Evolutionary conservation across 2,797 vertebrate species (phyloP).

Genomic region (Poecilia velifera): DNA sequence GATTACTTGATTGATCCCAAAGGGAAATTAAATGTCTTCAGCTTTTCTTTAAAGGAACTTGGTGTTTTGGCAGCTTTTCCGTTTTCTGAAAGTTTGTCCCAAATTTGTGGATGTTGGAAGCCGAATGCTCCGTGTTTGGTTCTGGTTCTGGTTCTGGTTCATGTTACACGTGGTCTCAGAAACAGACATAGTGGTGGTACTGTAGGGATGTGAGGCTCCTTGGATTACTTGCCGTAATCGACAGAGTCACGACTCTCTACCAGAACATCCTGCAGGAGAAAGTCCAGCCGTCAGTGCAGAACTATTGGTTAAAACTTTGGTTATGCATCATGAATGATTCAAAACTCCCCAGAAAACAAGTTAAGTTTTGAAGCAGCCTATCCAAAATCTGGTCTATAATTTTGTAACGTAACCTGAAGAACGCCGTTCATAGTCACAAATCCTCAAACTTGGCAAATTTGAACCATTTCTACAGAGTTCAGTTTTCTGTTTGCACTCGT

Average conservation of each 20-base stretch:
- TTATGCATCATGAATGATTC: background rate
- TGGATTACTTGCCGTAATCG: background rate
- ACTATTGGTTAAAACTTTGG: background rate
- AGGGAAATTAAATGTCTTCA: too few relatives aligned
- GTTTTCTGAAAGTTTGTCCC: too few relatives aligned
- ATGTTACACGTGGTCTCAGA: background rate
- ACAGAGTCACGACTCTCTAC: background rate
- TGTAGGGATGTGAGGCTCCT: background rate
- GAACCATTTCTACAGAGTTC: background rate
- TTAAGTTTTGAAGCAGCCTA: background rate
- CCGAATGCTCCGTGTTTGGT: too few relatives aligned
- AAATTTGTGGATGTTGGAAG: too few relatives aligned
- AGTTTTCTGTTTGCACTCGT: background rate
- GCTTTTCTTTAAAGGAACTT: too few relatives aligned
- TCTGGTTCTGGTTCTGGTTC: too few relatives aligned
- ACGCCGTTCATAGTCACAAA: background rate
- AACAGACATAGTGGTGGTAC: background rate
- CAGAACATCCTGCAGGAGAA: background rate
- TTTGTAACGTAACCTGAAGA: background rate
- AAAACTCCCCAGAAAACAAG: background rate
- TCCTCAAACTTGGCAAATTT: background rate
- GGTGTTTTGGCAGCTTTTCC: too few relatives aligned
- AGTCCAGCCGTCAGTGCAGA: background rate
- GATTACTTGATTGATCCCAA: too few relatives aligned
- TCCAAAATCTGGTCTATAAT: background rate